Evolutionary conservation across 2,113 vertebrate species (phyloP).

Genomic region (Rattus rattus): DNA sequence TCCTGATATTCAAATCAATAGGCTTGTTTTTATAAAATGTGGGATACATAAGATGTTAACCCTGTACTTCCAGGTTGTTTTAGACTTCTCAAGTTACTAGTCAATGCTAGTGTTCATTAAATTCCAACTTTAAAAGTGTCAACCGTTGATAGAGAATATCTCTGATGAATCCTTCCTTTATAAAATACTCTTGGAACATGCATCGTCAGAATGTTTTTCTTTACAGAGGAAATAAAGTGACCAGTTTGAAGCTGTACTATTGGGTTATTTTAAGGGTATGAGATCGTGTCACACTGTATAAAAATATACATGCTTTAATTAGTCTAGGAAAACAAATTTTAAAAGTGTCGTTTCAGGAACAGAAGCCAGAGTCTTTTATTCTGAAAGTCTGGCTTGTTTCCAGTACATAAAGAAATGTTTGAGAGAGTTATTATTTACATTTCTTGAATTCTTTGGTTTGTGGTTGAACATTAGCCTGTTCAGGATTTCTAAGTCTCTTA

Average conservation of each 20-base stretch:
- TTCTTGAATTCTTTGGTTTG: constrained; percentile 63
- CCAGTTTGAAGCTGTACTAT: constrained; percentile 31
- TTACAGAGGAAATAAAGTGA: constrained; percentile 58
- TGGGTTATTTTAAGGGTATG: constrained; percentile 59
- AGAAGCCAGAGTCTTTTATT: constrained; percentile 64
- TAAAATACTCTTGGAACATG: constrained; percentile 32
- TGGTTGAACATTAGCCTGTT: constrained; percentile 56
- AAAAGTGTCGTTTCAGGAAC: constrained; percentile 47
- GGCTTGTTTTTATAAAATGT: constrained; percentile 49
- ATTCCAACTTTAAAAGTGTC: constrained; percentile 45
- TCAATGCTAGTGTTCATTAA: constrained; percentile 43
- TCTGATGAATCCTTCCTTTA: constrained; percentile 38
- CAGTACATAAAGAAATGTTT: constrained; percentile 60
- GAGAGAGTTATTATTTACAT: constrained; percentile 69
- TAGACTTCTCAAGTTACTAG: constrained; percentile 19
- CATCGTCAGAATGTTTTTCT: constrained; percentile 44
- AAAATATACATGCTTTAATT: constrained; percentile 55
- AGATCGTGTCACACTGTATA: constrained; percentile 8
- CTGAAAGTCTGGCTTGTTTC: constrained; percentile 62
- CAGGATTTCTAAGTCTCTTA: constrained; percentile 52
- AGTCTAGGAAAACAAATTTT: constrained; percentile 27
- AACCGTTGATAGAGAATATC: constrained; percentile 34
- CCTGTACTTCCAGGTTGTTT: not conserved
- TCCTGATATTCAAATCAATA: constrained; percentile 34
- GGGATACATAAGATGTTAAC: not conserved